These are phyloP conservation scores for Meta bourneti DNA, from an alignment of 2,888 invertebrate species.

Conservation along the genomic window DNA sequence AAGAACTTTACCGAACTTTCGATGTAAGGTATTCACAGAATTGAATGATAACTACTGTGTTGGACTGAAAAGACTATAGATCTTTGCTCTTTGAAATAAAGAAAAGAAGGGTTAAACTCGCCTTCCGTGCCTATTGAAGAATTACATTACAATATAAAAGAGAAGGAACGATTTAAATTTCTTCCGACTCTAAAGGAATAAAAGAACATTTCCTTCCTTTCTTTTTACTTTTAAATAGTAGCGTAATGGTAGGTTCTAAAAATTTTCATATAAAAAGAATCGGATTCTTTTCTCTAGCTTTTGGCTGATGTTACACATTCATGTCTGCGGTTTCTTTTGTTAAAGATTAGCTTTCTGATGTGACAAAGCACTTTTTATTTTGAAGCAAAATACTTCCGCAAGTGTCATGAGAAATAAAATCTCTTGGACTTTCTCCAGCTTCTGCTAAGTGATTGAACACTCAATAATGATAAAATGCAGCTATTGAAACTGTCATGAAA, in stretches of 20 bases:
- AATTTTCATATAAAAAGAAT: neutral
- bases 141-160: neutral
- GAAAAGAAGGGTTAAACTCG: no score
- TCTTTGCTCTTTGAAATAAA: no score
- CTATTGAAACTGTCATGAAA: no score
- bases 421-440: neutral
- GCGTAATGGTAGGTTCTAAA: neutral
- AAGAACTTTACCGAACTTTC: no score
- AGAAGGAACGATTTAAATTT: neutral
- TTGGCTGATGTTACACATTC: neutral
- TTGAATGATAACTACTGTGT: no score
- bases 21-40: no score
- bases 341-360: neutral
- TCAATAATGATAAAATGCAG: no score
- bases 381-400: neutral
- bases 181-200: neutral
- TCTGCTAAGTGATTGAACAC: no score
- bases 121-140: neutral
- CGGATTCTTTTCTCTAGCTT: neutral
- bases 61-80: no score
- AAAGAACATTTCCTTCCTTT: neutral
- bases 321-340: neutral
- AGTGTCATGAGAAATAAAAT: neutral
- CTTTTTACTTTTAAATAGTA: neutral
- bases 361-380: neutral